A percentile compares a stretch with the other conserved stretches of the same genome.
Evolutionary conservation across 2,888 invertebrate genomes (phyloP).

Genomic region (Crepidodera aurea): DNA sequence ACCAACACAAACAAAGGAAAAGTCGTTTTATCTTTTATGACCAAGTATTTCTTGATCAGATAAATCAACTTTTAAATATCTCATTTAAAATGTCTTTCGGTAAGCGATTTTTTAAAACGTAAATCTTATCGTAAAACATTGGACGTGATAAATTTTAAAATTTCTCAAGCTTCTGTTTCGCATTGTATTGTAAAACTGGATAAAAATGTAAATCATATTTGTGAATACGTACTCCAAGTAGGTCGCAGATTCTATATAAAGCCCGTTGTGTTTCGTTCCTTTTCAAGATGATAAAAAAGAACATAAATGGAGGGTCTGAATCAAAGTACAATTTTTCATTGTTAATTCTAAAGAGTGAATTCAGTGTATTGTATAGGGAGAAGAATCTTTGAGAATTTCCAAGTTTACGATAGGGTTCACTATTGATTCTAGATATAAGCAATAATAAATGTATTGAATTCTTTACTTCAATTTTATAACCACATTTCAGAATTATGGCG

Average conservation of each 20-base stretch:
- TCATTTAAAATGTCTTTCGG: too few species aligned
- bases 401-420: constrained; percentile 9
- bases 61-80: too few species aligned
- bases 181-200: constrained; percentile 16
- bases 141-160: constrained; percentile 5
- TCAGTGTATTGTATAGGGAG: constrained; percentile 24
- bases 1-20: too few species aligned
- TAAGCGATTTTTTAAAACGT: neutral
- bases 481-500: constrained; percentile 1
- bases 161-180: constrained; percentile 7
- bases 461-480: constrained; percentile 9
- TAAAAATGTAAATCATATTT: constrained; percentile 35
- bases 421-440: constrained; percentile 16
- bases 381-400: constrained; percentile 21
- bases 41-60: too few species aligned
- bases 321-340: constrained; percentile 30
- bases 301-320: constrained; percentile 19
- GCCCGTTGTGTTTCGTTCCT: constrained; percentile 24
- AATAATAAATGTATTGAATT: constrained; percentile 20
- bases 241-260: constrained; percentile 18
- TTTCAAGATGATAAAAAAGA: constrained; percentile 9
- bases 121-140: neutral
- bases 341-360: constrained; percentile 33
- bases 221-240: constrained; percentile 27
- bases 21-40: too few species aligned